A percentile compares a stretch with the other conserved stretches of the same genome.
Evolutionary conservation across 2,797 vertebrate genomes (phyloP).

Genomic region (Leptatherina wallacei): DNA sequence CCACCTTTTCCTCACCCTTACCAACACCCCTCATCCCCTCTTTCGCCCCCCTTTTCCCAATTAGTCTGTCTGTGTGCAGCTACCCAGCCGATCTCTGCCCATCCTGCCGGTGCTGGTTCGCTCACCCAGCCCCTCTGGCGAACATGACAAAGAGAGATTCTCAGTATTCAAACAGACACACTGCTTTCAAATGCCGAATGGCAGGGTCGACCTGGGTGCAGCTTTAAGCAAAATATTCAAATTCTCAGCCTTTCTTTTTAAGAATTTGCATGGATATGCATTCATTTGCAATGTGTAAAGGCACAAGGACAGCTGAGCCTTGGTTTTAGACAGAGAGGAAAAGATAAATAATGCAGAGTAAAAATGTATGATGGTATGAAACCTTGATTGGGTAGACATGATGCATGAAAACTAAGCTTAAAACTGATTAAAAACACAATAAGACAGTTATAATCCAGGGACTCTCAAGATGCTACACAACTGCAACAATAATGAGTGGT

Average conservation of each 20-base stretch:
- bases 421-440: constrained; percentile 33
- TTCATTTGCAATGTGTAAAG: constrained; percentile 82
- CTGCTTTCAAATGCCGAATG: constrained; percentile 81
- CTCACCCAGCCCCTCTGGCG: constrained; percentile 81
- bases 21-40: constrained; percentile 66
- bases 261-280: constrained; percentile 85
- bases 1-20: constrained; percentile 75
- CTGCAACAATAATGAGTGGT: neutral
- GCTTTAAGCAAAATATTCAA: constrained; percentile 85
- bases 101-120: constrained; percentile 80
- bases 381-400: constrained; percentile 61
- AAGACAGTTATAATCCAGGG: constrained; percentile 21
- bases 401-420: constrained; percentile 41
- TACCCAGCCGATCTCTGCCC: constrained; percentile 79
- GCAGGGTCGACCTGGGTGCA: constrained; percentile 82
- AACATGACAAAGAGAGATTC: constrained; percentile 84
- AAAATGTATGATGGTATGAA: constrained; percentile 74
- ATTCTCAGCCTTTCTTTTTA: constrained; percentile 80
- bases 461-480: neutral
- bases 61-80: constrained; percentile 81
- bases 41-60: constrained; percentile 83
- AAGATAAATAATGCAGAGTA: constrained; percentile 76
- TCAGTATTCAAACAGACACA: constrained; percentile 80
- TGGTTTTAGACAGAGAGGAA: constrained; percentile 56
- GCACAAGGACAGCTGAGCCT: constrained; percentile 84